Conservation (phyloP, 37 sponge, comb jelly and placozoan genomes). For the Hormiphora californensis region DNA sequence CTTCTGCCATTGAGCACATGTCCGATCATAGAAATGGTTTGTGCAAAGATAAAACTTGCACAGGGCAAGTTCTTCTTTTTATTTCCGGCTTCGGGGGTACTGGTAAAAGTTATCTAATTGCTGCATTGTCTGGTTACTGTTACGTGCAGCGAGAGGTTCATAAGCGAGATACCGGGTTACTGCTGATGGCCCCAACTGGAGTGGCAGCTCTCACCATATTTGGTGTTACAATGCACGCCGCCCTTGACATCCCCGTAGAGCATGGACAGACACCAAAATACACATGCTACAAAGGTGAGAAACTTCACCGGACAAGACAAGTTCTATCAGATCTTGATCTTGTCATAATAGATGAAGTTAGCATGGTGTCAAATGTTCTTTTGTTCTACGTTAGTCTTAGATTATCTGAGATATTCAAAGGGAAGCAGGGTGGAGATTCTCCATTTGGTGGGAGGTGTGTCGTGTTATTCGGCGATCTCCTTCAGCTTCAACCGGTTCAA, state of each 20-base stretch:
- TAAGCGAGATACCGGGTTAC: neutral
- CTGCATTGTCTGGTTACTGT: neutral
- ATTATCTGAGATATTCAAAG: slow-evolving; percentile 57
- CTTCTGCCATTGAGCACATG: neutral
- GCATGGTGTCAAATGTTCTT: slow-evolving; percentile 64
- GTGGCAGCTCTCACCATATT: slow-evolving; percentile 56
- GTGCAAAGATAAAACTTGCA: neutral
- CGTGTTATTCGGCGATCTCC: slow-evolving; percentile 61
- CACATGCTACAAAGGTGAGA: slow-evolving; percentile 57
- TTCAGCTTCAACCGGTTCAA: slow-evolving; percentile 61
- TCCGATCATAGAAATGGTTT: neutral
- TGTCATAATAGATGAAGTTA: slow-evolving; percentile 67
- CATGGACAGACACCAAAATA: slow-evolving; percentile 59
- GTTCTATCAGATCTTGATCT: slow-evolving; percentile 54
- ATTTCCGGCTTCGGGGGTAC: slow-evolving; percentile 57
- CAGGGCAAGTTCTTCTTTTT: slow-evolving; percentile 56
- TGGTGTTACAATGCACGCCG: slow-evolving; percentile 58
- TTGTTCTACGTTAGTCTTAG: slow-evolving; percentile 58
- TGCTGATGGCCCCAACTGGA: slow-evolving; percentile 59
- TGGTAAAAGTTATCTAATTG: slow-evolving; percentile 63
- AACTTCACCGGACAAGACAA: slow-evolving; percentile 54
- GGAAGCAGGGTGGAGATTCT: too few species aligned
- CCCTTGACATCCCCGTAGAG: slow-evolving; percentile 59
- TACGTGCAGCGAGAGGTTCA: neutral
- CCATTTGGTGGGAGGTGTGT: slow-evolving; percentile 53